Base-by-base conservation (phyloP, 2,113 vertebrate genomes). In the Setophaga coronata region DNA sequence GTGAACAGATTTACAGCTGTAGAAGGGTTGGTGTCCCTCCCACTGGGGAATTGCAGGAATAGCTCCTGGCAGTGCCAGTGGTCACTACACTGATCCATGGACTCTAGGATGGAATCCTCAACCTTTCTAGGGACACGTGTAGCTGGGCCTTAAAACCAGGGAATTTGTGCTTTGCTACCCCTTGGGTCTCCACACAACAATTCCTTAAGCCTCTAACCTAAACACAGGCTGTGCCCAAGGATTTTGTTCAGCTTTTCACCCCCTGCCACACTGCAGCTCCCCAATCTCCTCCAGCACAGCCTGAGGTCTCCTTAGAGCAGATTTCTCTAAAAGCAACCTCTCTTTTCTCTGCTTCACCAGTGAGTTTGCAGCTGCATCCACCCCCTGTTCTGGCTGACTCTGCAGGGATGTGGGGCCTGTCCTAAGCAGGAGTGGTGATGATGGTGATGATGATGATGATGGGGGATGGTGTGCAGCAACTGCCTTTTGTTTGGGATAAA, bases 381-480 rank as follows among this genome's bases (percentile, higher is more conserved):
- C 8, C 23, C 38, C 69, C 57, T 24, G 34, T 4, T 43, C 24
- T 6, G 3, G 45, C 51, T 20, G 64, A 81, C 7, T 29, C 2
- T 0, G 3, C 43, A 62, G 0, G 6, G 83, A 42, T 4, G 4
- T 0, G 0, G 18, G n/a, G 7, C 47, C 58, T 18, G 29, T 17
- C 16, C 31, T 40, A 34, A 54, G 28, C 80, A 94, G 73, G 24
- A 91, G 25, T 53, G 38, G 36, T 50, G 33, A 5, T 36, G 65
- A 54, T 36, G 72, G 21, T 65, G 36, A 28, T 43, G 33, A 29
- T 62, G 48, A 40, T 45, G 33, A 28, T 34, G 69, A 31, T 51
- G 31, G 14, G 14, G 42, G 45, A 17, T 42, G 25, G 23, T 25
- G 8, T 12, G 51, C 9, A 91, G 84, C 47, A 93, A n/a, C 38